phyloP scores from a whole-genome alignment of 2,888 invertebrate genomes.

The Dioctria linearis region DNA sequence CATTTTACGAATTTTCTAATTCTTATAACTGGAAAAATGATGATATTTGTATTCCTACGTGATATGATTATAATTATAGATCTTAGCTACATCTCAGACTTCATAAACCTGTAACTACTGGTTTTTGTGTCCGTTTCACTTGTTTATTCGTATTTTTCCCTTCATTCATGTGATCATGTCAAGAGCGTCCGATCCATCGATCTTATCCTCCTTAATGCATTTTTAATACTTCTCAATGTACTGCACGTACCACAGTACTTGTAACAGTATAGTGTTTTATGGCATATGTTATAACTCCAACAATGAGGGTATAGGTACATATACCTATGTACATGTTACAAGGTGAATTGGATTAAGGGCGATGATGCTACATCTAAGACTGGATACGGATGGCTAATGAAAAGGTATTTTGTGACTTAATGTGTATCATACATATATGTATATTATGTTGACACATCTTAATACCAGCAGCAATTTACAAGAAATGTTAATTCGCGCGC shows the following conservation, averaged over 20 bases:
- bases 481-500: slow-evolving; percentile 35
- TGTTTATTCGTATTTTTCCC: slow-evolving; percentile 24
- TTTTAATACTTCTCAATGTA: slow-evolving; percentile 35
- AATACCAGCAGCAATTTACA: slow-evolving; percentile 18
- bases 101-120: background rate
- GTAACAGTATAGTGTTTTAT: slow-evolving; percentile 40
- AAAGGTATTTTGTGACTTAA: background rate
- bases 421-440: background rate
- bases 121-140: slow-evolving; percentile 6
- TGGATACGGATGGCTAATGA: slow-evolving; percentile 20
- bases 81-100: background rate
- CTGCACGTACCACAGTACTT: slow-evolving; percentile 7
- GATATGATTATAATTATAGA: background rate
- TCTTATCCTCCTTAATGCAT: slow-evolving; percentile 27
- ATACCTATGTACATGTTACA: background rate
- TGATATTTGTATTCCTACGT: background rate
- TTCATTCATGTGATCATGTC: slow-evolving; percentile 46
- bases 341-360: slow-evolving; percentile 26
- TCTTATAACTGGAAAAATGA: too few species aligned
- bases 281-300: slow-evolving; percentile 36
- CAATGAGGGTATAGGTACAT: background rate
- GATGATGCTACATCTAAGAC: slow-evolving; percentile 12
- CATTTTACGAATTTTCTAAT: too few species aligned
- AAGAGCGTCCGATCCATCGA: slow-evolving; percentile 36
- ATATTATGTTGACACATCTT: slow-evolving; percentile 8